Evolutionary conservation across 2,113 vertebrate genomes (phyloP), one percentile per base, ranked within the genome.

Genomic region (Falcunculus frontatus): DNA sequence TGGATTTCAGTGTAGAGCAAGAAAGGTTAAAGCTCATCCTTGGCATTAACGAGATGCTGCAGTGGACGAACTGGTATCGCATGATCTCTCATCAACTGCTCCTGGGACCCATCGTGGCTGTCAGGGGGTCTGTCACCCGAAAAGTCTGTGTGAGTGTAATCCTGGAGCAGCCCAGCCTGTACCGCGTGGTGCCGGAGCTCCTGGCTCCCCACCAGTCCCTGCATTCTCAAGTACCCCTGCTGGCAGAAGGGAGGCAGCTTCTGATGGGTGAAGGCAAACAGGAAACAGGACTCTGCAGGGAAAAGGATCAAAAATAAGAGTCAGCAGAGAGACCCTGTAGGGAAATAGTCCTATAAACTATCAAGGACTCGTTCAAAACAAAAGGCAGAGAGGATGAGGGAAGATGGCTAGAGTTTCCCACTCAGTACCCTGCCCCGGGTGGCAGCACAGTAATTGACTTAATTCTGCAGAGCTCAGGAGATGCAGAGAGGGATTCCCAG

Each of bases 271-370:
- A 99, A 98, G 44, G 98, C 94, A 35, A 98, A 98, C 52, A 97
- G 98, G 97, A 99, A 99, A 93, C 99, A 99, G 59, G 99, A 98
- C 74, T 99, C 99, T 99, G 85, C 9, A 59, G 67, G 18, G 16
- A 11, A 93, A 73, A 96, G 85, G 62, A 86, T 50, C 33, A 77
- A 70, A 69, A 69, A 87, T 79, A 59, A 63, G 21, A 32, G 18
- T 60, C 16, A 32, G 56, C 37, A 32, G 30, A 67, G 47, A 80
- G 6, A 49, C 3, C 13, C 16, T 14, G 8, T 20, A 46, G 46
- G 62, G 42, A 87, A 50, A 27, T 80, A 70, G 2, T 59, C 25
- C 72, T 6, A 1, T 32, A 41, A 84, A 70, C 37, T 73, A 49
- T n/a, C 33, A 44, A 64, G 35, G 21, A 68, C 37, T 39, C 7